These are phyloP conservation scores for Tiliqua scincoides DNA, from an alignment of 2,113 vertebrate genomes.

Conservation along the genomic window DNA sequence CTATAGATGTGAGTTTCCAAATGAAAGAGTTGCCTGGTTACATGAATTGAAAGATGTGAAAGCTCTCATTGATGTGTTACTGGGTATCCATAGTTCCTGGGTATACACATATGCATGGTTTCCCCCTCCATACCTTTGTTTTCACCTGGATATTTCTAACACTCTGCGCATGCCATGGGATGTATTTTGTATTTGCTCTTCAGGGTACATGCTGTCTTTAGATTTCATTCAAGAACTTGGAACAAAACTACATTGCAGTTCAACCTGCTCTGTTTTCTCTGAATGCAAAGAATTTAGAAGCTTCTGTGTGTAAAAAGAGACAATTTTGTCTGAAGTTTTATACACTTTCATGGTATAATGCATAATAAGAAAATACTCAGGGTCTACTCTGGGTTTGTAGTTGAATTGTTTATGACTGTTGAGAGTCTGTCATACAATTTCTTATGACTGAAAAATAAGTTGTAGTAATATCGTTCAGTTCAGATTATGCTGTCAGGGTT, in stretches of 20 bases:
- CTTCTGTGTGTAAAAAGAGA: not conserved
- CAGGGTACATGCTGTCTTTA: not conserved
- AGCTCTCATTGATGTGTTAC: not conserved
- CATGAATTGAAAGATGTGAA: constrained; percentile 13
- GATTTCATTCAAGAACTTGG: constrained; percentile 13
- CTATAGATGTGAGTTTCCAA: not conserved
- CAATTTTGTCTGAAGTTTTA: not conserved
- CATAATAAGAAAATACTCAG: not conserved
- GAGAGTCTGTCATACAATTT: not conserved
- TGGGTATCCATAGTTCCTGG: not conserved
- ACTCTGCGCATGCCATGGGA: not conserved
- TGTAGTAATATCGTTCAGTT: constrained; percentile 20
- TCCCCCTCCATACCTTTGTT: constrained; percentile 16
- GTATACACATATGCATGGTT: not conserved
- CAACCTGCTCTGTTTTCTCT: not conserved
- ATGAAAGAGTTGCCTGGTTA: not conserved
- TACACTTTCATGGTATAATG: not conserved
- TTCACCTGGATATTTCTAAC: constrained; percentile 1
- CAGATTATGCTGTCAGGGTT: not conserved
- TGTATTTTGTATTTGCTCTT: constrained; percentile 8
- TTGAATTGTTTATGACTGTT: constrained; percentile 33
- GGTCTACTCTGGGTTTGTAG: not conserved
- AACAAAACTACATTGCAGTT: not conserved
- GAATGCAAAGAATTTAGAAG: not conserved
- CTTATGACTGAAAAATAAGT: not conserved